Evolutionary conservation across 2,113 vertebrate species (phyloP), one percentile per base, ranked within the genome.

Genomic region (Plecotus auritus): DNA sequence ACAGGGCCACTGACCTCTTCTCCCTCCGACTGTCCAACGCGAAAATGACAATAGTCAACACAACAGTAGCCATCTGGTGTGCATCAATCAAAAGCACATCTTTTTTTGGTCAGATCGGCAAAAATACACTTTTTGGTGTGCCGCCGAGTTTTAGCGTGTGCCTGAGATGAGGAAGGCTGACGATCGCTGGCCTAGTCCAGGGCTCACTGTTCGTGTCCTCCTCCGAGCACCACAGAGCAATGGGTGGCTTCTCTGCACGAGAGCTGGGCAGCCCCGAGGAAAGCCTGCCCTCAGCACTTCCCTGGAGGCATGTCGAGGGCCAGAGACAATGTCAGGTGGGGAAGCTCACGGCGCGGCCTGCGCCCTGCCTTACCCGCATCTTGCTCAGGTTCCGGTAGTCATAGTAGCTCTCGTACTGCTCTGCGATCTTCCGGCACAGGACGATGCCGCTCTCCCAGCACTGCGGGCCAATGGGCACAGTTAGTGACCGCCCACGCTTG

Each of bases 301-400:
- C 83, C 94, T 4, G 4, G 56, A 90, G 40, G 82, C 47, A 11
- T 35, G 30, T 4, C 6, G 30, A 17, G 64, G 30, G 30, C 64
- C n/a, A 32, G 61, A 64, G 11, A 0, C 28, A 12, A 30, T 2
- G 26, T 30, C 11, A 11, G 23, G 3, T 0, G 26, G 61, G 28
- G 61, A 13, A 26, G 61, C 56, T 11, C 23, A 4, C 56, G 11
- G 56, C 56, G 5, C 5, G 4, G 28, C 56, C 61, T 26, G 11
- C 22, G 32, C 32, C 66, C 66, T 4, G 7, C n/a, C 66, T 99
- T 98, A 99, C 99, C 99, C 99, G 98, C 99, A 99, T 99, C 98
- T 99, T 99, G 99, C 99, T 99, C 97, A 99, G 98, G 97, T 99
- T 99, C 96, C 99, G 99, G 98, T 99, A 99, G 98, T 99, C 99